A percentile compares a stretch with the other conserved stretches of the same genome.
Evolutionary conservation across 1,140 invertebrate genomes (phyloP).

Genomic region (Wiebesia pumilae): DNA sequence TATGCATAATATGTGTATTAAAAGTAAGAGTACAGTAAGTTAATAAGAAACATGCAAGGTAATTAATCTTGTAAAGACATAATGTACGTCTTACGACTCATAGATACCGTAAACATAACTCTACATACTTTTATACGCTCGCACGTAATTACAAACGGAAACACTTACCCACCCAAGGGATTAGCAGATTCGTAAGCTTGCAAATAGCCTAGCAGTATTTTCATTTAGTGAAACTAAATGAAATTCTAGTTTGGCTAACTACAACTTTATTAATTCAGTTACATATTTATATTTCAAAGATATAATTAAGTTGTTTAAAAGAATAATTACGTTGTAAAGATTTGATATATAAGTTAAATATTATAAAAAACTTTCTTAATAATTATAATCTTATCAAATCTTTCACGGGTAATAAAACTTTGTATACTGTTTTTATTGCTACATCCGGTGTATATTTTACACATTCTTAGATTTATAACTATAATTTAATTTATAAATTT

Average conservation of each 20-base stretch:
- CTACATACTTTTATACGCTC: too few relatives aligned
- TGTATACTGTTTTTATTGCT: background rate
- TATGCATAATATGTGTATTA: too few relatives aligned
- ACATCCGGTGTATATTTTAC: background rate
- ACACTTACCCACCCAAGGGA: slow-evolving; percentile 8
- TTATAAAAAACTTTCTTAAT: background rate
- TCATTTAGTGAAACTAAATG: slow-evolving; percentile 29
- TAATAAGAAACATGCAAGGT: background rate
- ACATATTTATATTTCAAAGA: background rate
- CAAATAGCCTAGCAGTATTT: slow-evolving; percentile 14
- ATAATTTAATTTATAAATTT: too few relatives aligned
- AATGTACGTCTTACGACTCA: slow-evolving; percentile 8
- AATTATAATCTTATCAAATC: background rate
- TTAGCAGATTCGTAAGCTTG: slow-evolving; percentile 4
- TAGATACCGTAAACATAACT: background rate
- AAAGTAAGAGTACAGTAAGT: background rate
- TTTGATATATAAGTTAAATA: background rate
- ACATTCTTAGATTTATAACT: background rate
- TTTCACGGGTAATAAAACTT: background rate
- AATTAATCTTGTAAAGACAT: slow-evolving; percentile 11
- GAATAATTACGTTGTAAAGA: slow-evolving; percentile 19
- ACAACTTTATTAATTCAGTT: background rate
- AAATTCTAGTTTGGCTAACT: background rate
- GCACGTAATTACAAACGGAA: background rate
- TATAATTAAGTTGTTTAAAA: slow-evolving; percentile 16